Conservation (phyloP, 1,140 invertebrate species). For the Philopotamus ludificatus region DNA sequence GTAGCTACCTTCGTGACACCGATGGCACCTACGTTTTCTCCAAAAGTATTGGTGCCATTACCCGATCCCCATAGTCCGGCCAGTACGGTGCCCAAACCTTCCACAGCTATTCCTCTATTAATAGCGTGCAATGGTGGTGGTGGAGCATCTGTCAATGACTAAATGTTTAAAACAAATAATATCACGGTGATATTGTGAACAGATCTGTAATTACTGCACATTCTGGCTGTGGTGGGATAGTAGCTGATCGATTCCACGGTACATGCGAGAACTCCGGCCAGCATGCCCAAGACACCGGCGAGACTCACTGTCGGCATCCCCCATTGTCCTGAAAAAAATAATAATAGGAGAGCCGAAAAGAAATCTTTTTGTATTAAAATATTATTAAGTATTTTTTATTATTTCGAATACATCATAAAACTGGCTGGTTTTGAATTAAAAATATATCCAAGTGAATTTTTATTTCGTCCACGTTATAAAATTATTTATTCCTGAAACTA, state of each 20-base stretch:
- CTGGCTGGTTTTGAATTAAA: no score
- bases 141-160: conserved; percentile 61
- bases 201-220: conserved; percentile 63
- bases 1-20: conserved; percentile 64
- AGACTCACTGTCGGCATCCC: conserved; percentile 75
- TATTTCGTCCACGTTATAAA: no score
- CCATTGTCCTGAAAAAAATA: conserved; percentile 72
- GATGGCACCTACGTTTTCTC: conserved; percentile 88
- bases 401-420: no score
- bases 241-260: conserved; percentile 87
- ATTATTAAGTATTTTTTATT: no score
- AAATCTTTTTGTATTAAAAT: no score
- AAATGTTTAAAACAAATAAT: background rate
- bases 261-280: conserved; percentile 80
- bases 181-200: background rate
- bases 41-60: conserved; percentile 86
- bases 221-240: conserved; percentile 82
- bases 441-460: no score
- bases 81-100: conserved; percentile 79
- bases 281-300: conserved; percentile 77
- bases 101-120: conserved; percentile 80
- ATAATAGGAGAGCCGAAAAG: no score
- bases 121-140: conserved; percentile 83
- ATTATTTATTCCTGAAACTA: no score
- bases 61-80: conserved; percentile 81